Conservation (phyloP, 2,888 invertebrate species). For the Ophraella communa region DNA sequence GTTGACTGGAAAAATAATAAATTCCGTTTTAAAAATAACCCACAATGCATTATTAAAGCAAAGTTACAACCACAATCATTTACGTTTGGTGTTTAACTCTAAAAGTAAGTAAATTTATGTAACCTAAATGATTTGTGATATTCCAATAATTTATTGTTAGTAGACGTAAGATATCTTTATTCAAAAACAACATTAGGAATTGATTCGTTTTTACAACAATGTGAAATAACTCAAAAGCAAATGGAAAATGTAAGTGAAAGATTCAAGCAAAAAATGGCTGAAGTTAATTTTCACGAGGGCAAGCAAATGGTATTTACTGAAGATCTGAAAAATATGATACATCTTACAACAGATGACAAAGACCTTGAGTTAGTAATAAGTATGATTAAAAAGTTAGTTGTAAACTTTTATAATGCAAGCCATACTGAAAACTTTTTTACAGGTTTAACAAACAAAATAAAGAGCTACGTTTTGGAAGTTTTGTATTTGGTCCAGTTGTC, state of each 20-base stretch:
- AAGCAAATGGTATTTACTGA: constrained; percentile 81
- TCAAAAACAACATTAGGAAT: constrained; percentile 68
- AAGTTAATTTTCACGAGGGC: constrained; percentile 64
- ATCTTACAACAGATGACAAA: constrained; percentile 68
- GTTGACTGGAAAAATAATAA: constrained; percentile 28
- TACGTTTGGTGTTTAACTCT: constrained; percentile 5
- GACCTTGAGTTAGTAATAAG: constrained; percentile 70
- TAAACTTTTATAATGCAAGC: background rate
- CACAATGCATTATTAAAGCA: constrained; percentile 16
- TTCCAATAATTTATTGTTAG: background rate
- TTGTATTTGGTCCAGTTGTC: constrained; percentile 80
- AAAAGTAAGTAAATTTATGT: constrained; percentile 34
- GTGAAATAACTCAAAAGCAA: constrained; percentile 66
- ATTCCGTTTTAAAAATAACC: constrained; percentile 16
- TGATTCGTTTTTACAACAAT: constrained; percentile 64
- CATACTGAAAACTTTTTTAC: constrained; percentile 6
- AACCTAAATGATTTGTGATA: constrained; percentile 12
- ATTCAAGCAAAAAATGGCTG: constrained; percentile 74
- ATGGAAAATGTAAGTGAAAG: constrained; percentile 69
- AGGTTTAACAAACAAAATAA: constrained; percentile 76
- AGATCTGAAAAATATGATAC: constrained; percentile 82
- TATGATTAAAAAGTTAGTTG: constrained; percentile 70
- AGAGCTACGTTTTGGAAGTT: constrained; percentile 78
- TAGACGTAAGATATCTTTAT: constrained; percentile 61
- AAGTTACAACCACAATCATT: constrained; percentile 22